phyloP scores from a whole-genome alignment of 2,888 invertebrate genomes.

The Melanargia galathea region DNA sequence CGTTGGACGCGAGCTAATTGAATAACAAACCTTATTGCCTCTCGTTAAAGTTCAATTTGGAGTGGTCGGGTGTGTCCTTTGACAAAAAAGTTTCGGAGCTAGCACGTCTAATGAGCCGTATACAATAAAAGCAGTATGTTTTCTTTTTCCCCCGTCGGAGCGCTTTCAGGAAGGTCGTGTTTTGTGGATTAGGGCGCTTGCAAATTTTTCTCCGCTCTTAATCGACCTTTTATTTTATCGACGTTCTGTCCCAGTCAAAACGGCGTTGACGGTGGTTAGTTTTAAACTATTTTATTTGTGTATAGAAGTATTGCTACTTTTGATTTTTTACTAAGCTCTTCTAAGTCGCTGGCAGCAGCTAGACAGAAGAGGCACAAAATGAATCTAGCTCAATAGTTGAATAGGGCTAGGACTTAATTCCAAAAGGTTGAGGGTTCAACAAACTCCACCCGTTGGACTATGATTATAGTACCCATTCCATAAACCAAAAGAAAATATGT shows the following conservation, averaged over 20 bases:
- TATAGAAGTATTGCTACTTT: not conserved
- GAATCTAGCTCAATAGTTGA: too few relatives aligned
- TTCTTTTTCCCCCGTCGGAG: slow-evolving; percentile 46
- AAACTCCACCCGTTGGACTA: too few relatives aligned
- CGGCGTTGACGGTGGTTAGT: not conserved
- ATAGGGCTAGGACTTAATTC: too few relatives aligned
- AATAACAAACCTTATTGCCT: slow-evolving; percentile 39
- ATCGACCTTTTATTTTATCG: slow-evolving; percentile 36
- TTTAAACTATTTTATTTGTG: not conserved
- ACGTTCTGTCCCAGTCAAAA: slow-evolving; percentile 10
- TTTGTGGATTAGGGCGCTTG: slow-evolving; percentile 39
- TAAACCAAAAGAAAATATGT: too few relatives aligned
- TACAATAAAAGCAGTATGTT: slow-evolving; percentile 56
- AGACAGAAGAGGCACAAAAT: too few relatives aligned
- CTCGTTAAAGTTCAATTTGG: slow-evolving; percentile 41
- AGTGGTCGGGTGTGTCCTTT: slow-evolving; percentile 47
- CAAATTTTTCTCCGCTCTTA: slow-evolving; percentile 35
- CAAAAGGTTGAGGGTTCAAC: too few relatives aligned
- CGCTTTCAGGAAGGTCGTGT: slow-evolving; percentile 44
- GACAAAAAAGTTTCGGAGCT: slow-evolving; percentile 54
- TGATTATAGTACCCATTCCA: too few relatives aligned
- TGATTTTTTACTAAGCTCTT: not conserved
- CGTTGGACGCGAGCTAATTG: slow-evolving; percentile 25
- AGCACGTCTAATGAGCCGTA: slow-evolving; percentile 61
- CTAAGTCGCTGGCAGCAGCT: too few relatives aligned